Base-by-base conservation (phyloP, 2,113 vertebrate species). In the Ardeotis arabs region DNA sequence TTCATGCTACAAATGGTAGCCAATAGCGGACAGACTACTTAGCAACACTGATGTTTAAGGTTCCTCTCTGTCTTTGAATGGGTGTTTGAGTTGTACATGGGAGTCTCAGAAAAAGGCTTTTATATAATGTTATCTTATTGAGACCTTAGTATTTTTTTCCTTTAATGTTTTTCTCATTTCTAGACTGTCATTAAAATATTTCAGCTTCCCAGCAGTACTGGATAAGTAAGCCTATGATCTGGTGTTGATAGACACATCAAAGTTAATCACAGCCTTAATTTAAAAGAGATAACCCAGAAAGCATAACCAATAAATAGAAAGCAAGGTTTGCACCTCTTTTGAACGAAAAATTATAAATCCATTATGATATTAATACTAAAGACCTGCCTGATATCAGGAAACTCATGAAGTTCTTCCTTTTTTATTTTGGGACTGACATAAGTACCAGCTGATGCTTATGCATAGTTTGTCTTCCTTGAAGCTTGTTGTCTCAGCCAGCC, bases 171-270 rank as follows among this genome's bases (percentile, higher is more conserved):
- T 91, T 81, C 73, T 78, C 69, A 67, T 95, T 93, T 91, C 60
- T 81, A 81, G 76, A 68, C 83, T 93, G 77, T 82, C 60, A 82
- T 95, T 95, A 92, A 93, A 95, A 81, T 75, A 95, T 87, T 95
- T 95, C 56, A 84, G 53, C 77, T 96, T 93, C 73, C 69, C 60
- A 90, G 89, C 33, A 68, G 44, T 75, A 74, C 44, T 89, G 64
- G 86, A 63, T 84, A 85, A 93, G 41, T 67, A 78, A 68, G 91
- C 29, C 80, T 95, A 14, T 95, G 96, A 95, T 96, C 80, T 84
- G 44, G 33, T 45, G 23, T 41, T 96, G 94, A 95, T 81, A 95
- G 95, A 87, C 94, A 95, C 89, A 92, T 95, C 93, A 95, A 96
- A 96, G 94, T 94, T 95, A 87, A 94, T 87, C 94, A 70, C 14